Evolutionary conservation across 2,113 vertebrate species (phyloP).

Genomic region (Onychorhynchus coronatus): DNA sequence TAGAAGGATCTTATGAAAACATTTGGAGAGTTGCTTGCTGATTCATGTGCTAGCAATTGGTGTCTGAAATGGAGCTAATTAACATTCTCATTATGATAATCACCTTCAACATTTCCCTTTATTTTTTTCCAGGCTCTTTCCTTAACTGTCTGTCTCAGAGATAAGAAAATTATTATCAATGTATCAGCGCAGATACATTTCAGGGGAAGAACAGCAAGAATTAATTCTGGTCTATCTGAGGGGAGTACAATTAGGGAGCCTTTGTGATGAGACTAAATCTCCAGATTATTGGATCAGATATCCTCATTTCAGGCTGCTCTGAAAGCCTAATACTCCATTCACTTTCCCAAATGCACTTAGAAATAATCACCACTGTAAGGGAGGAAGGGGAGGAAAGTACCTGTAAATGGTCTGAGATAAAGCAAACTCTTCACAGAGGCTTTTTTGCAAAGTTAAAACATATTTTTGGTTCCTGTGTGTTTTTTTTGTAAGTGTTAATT

Average conservation of each 20-base stretch:
- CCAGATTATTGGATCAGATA: slow-evolving; percentile 15
- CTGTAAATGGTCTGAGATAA: background rate
- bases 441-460: background rate
- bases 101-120: slow-evolving; percentile 35
- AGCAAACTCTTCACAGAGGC: background rate
- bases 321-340: background rate
- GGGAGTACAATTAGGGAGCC: slow-evolving; percentile 23
- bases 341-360: background rate
- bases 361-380: background rate
- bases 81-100: slow-evolving; percentile 53
- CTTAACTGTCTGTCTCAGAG: background rate
- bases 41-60: background rate
- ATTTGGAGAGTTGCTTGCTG: background rate
- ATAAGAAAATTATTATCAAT: slow-evolving; percentile 47
- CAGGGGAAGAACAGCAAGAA: slow-evolving; percentile 41
- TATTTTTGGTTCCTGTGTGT: accelerated
- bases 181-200: slow-evolving; percentile 44
- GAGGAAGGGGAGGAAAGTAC: background rate
- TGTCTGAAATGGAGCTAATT: slow-evolving; percentile 42
- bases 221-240: slow-evolving; percentile 34
- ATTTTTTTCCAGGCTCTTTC: background rate
- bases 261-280: slow-evolving; percentile 41
- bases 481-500: background rate
- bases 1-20: background rate
- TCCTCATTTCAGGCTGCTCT: background rate